These are phyloP conservation scores for Ariolimax columbianus DNA, from an alignment of 2,888 invertebrate species.

Conservation along the genomic window DNA sequence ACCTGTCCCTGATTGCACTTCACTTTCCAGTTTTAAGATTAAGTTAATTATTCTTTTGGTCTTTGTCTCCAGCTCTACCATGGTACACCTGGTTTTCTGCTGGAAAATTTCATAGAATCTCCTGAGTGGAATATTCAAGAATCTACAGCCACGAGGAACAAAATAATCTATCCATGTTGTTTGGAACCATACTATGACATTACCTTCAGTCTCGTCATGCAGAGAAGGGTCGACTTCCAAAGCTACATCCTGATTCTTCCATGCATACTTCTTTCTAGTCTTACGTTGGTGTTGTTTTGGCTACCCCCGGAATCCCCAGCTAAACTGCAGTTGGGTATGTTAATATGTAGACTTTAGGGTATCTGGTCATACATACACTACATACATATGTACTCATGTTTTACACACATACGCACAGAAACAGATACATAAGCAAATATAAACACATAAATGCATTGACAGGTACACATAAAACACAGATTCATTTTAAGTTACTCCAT, in stretches of 20 bases:
- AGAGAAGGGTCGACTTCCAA: slow-evolving; percentile 75
- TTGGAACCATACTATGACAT: slow-evolving; percentile 76
- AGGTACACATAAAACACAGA: too few species aligned
- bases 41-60: too few species aligned
- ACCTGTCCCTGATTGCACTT: too few species aligned
- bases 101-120: slow-evolving; percentile 76
- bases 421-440: too few species aligned
- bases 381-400: too few species aligned
- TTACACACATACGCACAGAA: too few species aligned
- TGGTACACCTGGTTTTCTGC: slow-evolving; percentile 66
- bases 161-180: slow-evolving; percentile 76
- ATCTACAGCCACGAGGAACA: slow-evolving; percentile 73
- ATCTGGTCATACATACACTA: too few species aligned
- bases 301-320: slow-evolving; percentile 79
- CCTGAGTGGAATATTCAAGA: slow-evolving; percentile 78
- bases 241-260: slow-evolving; percentile 79
- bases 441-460: too few species aligned
- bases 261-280: slow-evolving; percentile 78
- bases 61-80: slow-evolving; percentile 28
- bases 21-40: too few species aligned
- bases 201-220: slow-evolving; percentile 74
- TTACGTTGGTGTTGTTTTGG: slow-evolving; percentile 79
- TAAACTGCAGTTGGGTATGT: slow-evolving; percentile 79
- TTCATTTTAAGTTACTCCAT: too few species aligned
- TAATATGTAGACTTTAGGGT: too few species aligned